A percentile compares a stretch with the other conserved stretches of the same genome.
Conservation (phyloP, 1,140 invertebrate genomes). For the Vanessa tameamea region DNA sequence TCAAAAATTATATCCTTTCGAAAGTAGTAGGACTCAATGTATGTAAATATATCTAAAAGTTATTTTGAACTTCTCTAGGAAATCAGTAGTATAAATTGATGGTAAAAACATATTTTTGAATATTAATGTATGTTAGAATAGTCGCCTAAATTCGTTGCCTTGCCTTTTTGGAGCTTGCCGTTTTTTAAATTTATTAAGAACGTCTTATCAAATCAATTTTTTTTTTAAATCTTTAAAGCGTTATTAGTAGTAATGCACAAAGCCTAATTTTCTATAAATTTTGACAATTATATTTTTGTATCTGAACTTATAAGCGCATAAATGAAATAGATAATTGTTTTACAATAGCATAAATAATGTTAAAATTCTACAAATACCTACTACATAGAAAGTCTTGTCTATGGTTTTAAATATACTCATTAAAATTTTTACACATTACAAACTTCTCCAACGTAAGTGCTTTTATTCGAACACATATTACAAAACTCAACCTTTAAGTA, state of each 20-base stretch:
- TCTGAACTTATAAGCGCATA: neutral
- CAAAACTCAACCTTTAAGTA: no score
- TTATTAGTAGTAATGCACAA: neutral
- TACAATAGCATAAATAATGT: neutral
- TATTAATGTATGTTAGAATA: slow-evolving; percentile 5
- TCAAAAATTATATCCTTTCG: neutral
- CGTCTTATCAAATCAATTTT: neutral
- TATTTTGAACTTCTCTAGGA: neutral
- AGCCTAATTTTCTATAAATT: slow-evolving; percentile 6
- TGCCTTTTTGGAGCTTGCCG: slow-evolving; percentile 17
- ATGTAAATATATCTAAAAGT: slow-evolving; percentile 7
- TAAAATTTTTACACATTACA: neutral
- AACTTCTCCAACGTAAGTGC: neutral
- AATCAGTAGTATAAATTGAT: neutral
- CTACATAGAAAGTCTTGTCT: neutral
- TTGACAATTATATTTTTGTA: neutral
- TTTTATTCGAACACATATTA: neutral
- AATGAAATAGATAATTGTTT: neutral
- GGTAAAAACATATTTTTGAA: slow-evolving; percentile 8
- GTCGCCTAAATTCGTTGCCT: slow-evolving; percentile 8
- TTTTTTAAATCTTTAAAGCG: neutral
- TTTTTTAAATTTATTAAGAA: neutral
- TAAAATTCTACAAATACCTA: neutral
- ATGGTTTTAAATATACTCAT: neutral
- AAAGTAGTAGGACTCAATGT: neutral